Conservation (phyloP, 2,888 invertebrate species). For the Heliconius cydno region DNA sequence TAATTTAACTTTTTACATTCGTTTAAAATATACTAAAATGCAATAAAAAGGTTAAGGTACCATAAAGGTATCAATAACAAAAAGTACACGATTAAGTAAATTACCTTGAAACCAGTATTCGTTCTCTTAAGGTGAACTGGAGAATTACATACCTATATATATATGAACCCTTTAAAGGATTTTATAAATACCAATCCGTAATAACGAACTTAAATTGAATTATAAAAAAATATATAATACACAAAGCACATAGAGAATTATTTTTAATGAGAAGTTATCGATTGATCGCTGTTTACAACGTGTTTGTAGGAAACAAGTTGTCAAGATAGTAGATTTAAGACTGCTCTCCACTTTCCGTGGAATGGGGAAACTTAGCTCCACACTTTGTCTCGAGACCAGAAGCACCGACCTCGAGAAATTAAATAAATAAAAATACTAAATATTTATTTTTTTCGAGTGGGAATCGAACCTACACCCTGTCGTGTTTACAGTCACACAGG, state of each 20-base stretch:
- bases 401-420: too few species aligned
- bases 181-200: slow-evolving; percentile 13
- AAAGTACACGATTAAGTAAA: slow-evolving; percentile 18
- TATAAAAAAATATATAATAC: neutral
- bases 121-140: slow-evolving; percentile 17
- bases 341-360: too few species aligned
- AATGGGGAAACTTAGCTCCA: too few species aligned
- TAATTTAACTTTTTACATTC: neutral
- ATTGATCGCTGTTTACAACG: too few species aligned
- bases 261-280: too few species aligned
- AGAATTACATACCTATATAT: neutral
- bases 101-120: slow-evolving; percentile 15
- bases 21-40: neutral
- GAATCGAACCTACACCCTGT: too few species aligned
- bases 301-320: too few species aligned
- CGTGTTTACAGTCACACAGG: neutral
- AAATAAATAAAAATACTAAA: too few species aligned
- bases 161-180: slow-evolving; percentile 12
- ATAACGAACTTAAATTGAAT: neutral
- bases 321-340: too few species aligned
- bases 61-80: slow-evolving; percentile 6
- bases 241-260: too few species aligned
- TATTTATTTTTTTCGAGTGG: too few species aligned
- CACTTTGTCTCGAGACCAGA: too few species aligned
- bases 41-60: slow-evolving; percentile 16